A percentile compares a stretch with the other conserved stretches of the same genome.
These are phyloP conservation scores for Drosophila littoralis DNA, from an alignment of 1,140 invertebrate genomes.

Conservation along the genomic window DNA sequence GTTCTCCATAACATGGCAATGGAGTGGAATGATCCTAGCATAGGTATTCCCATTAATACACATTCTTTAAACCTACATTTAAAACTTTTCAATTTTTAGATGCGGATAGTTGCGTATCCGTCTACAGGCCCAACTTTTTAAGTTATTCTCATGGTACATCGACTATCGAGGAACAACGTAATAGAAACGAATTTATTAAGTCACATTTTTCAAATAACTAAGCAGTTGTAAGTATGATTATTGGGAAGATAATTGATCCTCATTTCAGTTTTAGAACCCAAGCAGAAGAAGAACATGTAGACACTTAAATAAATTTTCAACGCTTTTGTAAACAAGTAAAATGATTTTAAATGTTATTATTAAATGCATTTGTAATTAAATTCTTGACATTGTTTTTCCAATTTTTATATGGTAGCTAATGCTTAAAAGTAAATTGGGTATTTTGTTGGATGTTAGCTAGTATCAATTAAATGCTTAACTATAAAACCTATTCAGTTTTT, in stretches of 20 bases:
- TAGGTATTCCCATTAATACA: conserved; percentile 22
- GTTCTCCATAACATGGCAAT: conserved; percentile 79
- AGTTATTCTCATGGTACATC: conserved; percentile 9
- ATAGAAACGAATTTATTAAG: conserved; percentile 67
- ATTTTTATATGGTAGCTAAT: not conserved
- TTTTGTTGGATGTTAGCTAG: no score
- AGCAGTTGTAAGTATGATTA: not conserved
- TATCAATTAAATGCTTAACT: no score
- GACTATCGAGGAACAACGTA: conserved; percentile 48
- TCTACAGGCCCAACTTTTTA: conserved; percentile 44
- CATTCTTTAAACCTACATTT: not conserved
- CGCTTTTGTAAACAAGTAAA: not conserved
- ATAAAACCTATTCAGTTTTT: no score
- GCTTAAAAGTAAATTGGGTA: no score
- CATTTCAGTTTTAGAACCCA: not conserved
- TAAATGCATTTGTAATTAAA: not conserved
- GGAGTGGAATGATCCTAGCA: conserved; percentile 68
- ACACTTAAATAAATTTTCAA: not conserved
- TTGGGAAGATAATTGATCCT: not conserved
- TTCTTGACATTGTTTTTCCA: not conserved
- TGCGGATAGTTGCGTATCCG: conserved; percentile 33
- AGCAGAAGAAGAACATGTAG: not conserved
- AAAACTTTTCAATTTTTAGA: conserved; percentile 31
- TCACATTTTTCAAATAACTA: conserved; percentile 46
- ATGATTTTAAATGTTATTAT: not conserved